Conservation (phyloP, 1,140 invertebrate genomes). For the Drosophila setifemur region DNA sequence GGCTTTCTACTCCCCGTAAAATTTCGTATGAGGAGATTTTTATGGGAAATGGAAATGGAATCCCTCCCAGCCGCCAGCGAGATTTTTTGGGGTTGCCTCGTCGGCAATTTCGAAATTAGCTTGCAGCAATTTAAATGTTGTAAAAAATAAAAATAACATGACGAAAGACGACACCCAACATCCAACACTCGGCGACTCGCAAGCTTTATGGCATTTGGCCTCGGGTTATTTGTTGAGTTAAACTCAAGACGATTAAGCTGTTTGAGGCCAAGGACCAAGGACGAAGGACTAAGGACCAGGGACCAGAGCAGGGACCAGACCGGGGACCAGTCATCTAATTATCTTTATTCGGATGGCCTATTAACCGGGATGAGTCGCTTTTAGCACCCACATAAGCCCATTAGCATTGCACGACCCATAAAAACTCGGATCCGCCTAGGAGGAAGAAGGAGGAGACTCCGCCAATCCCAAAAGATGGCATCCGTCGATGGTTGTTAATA, state of each 20-base stretch:
- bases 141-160: constrained; percentile 73
- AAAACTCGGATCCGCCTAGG: constrained; percentile 27
- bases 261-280: constrained; percentile 22
- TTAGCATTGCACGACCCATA: constrained; percentile 63
- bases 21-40: constrained; percentile 34
- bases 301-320: not conserved
- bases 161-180: constrained; percentile 24
- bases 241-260: constrained; percentile 55
- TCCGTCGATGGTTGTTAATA: constrained; percentile 38
- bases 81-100: constrained; percentile 11
- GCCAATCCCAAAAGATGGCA: not conserved
- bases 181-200: not conserved
- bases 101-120: constrained; percentile 69
- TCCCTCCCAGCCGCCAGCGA: not conserved
- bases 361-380: constrained; percentile 69
- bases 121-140: constrained; percentile 69
- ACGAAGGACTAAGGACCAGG: not conserved
- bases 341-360: constrained; percentile 71
- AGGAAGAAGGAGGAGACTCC: not conserved
- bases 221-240: constrained; percentile 52
- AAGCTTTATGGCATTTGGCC: constrained; percentile 58
- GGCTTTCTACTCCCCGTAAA: not conserved
- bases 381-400: constrained; percentile 72
- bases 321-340: constrained; percentile 57
- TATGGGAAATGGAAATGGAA: constrained; percentile 23